Base-by-base conservation (phyloP, 1,140 invertebrate species). In the Pissodes strobi region DNA sequence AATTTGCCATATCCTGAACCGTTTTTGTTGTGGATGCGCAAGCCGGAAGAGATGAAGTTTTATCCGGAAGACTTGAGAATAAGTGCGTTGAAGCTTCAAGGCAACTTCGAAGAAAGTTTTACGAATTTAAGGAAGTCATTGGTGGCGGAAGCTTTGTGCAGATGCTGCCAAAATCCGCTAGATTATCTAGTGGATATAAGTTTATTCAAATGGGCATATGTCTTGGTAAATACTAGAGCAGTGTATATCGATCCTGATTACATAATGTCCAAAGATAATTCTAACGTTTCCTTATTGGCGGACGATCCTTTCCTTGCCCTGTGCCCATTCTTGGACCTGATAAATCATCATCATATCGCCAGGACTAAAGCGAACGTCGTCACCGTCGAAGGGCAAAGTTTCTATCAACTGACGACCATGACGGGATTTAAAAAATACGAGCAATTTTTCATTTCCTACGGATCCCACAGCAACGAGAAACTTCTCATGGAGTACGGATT, bases 381-480 rank as follows among this genome's bases (percentile, higher is more conserved):
- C 75, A 64, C 78, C 37, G 68, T 64, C 45, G 37, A 79, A 2
- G 65, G 79, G 8, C 74, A 80, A 55, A 77, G 80, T 9, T 70
- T 70, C 25, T 88, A 86, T 78, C 77, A 82, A 66, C 83, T 89
- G 30, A 71, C 71, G 59, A 83, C 85, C 1, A 65, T 75, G 23
- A 76, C 68, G 25, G 59, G 71, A 2, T 84, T 83, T 59, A 67
- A 76, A 18, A 79, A 81, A 64, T 80, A 83, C 67, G 76, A 84
- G 12, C 86, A 92, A 79, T 82, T 90, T 53, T 91, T 89, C 72
- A 91, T 93, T 41, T 89, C 84, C 64, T 93, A 93, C 74, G 90
- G 90, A 2, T 72, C 83, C 8, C 85, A 91, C 74, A 79, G 84
- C 55, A 92, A 88, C 79, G 67, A 81, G 0, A 86, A 86, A 68